These are phyloP conservation scores for Stenopsyche tienmushanensis DNA, from an alignment of 1,140 invertebrate species.

Conservation along the genomic window DNA sequence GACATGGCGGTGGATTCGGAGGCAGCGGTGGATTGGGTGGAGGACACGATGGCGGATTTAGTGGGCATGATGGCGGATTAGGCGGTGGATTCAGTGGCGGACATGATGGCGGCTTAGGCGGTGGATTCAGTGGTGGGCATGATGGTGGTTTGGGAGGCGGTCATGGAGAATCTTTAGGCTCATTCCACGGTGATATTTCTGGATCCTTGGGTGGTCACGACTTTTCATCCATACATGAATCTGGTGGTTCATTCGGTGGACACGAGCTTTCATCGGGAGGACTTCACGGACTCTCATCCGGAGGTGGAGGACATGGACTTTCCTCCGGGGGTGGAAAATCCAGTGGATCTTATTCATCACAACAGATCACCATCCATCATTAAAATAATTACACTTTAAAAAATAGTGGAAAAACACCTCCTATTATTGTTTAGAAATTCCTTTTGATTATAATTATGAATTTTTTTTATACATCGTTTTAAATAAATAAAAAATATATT, in stretches of 20 bases:
- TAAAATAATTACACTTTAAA: too few relatives aligned
- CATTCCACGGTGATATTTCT: not conserved
- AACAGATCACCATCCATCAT: constrained; percentile 18
- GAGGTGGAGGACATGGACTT: not conserved
- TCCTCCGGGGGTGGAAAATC: not conserved
- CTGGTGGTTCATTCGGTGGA: too few relatives aligned
- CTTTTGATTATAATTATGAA: too few relatives aligned
- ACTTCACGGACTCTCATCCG: not conserved
- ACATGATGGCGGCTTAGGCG: not conserved
- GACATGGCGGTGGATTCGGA: not conserved
- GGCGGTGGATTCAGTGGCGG: not conserved
- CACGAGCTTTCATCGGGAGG: not conserved
- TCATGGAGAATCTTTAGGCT: too few relatives aligned
- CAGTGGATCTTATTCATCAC: constrained; percentile 1
- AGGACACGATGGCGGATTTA: constrained; percentile 1
- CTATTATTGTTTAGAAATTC: too few relatives aligned
- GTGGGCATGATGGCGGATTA: too few relatives aligned
- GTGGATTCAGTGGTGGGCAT: not conserved
- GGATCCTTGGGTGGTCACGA: not conserved
- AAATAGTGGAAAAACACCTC: too few relatives aligned
- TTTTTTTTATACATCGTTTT: too few relatives aligned
- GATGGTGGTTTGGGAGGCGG: not conserved
- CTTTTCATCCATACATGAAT: not conserved
- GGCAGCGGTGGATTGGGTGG: not conserved
- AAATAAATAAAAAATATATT: too few relatives aligned